Conservation (phyloP, 2,797 vertebrate genomes). For the Spinibarbus caldwelli region DNA sequence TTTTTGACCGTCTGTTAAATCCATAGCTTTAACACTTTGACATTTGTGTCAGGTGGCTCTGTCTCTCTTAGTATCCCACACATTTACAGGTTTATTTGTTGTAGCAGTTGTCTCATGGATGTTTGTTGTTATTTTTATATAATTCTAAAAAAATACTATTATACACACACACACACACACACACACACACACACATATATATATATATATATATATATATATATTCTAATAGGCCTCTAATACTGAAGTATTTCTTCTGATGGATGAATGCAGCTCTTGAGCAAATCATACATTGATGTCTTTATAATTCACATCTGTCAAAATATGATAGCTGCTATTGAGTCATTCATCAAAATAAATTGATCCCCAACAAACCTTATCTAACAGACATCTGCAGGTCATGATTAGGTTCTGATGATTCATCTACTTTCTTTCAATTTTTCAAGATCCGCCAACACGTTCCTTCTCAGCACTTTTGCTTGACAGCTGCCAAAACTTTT, state of each 20-base stretch:
- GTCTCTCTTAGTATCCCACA: no score
- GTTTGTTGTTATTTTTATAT: no score
- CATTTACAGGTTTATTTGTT: no score
- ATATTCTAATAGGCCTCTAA: no score
- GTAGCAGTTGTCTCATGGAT: no score
- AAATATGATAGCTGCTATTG: neutral
- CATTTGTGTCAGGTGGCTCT: no score
- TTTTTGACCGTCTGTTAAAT: neutral
- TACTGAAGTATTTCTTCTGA: no score
- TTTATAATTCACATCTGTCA: constrained; percentile 6
- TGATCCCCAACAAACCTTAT: neutral
- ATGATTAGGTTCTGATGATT: neutral
- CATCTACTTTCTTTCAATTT: neutral
- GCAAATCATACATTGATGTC: neutral
- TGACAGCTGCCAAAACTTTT: constrained; percentile 25
- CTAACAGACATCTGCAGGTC: constrained; percentile 19
- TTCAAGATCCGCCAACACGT: constrained; percentile 8
- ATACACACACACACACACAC: no score
- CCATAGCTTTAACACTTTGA: neutral
- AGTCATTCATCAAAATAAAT: constrained; percentile 1
- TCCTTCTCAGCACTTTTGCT: neutral
- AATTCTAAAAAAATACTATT: no score
- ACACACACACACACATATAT: no score
- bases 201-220: no score
- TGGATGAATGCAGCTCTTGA: neutral